phyloP scores from a whole-genome alignment of 2,113 vertebrate genomes.

The Ceyx melanurus region DNA sequence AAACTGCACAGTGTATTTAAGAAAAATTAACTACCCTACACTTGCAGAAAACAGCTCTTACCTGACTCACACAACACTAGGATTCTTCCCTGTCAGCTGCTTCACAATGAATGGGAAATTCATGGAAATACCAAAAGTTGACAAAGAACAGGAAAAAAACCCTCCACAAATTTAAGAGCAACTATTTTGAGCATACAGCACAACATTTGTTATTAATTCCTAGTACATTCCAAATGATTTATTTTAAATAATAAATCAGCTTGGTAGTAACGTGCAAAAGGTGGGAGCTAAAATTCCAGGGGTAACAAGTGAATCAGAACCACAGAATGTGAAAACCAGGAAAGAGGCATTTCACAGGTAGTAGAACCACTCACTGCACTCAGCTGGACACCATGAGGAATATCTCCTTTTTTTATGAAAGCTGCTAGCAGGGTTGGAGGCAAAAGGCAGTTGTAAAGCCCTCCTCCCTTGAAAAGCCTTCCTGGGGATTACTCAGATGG shows the following conservation, averaged over 20 bases:
- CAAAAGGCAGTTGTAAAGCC: neutral
- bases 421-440: neutral
- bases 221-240: neutral
- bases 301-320: neutral
- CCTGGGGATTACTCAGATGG: neutral
- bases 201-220: neutral
- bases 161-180: neutral
- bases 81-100: neutral
- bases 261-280: neutral
- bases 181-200: neutral
- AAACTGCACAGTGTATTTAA: neutral
- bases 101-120: neutral
- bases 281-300: neutral
- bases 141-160: neutral
- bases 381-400: neutral
- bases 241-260: neutral
- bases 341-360: neutral
- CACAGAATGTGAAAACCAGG: too few relatives aligned
- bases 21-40: neutral
- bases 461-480: neutral
- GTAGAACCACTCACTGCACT: neutral
- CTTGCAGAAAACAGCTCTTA: conserved; percentile 1
- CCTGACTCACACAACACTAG: neutral
- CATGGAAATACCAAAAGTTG: neutral
- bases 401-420: neutral